These are phyloP conservation scores for Pachyuromys duprasi DNA, from an alignment of 2,797 vertebrate genomes.

Conservation along the genomic window DNA sequence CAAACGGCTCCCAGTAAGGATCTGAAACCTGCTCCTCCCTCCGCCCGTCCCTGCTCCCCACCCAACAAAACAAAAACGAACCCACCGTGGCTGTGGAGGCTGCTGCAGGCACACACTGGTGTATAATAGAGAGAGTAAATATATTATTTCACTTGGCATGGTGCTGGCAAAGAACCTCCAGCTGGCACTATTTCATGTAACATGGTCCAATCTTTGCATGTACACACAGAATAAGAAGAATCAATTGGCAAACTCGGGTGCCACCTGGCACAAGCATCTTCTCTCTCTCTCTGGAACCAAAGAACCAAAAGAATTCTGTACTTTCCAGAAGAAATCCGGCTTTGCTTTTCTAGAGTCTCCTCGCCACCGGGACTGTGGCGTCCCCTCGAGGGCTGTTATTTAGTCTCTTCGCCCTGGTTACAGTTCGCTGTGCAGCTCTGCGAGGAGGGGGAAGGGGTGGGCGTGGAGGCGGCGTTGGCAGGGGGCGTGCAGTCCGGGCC, in stretches of 20 bases:
- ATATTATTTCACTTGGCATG: conserved; percentile 97
- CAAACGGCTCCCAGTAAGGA: conserved; percentile 88
- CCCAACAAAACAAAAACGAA: conserved; percentile 90
- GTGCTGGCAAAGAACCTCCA: conserved; percentile 92
- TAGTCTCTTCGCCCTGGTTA: conserved; percentile 94
- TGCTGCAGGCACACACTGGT: conserved; percentile 99
- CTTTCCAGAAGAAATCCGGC: conserved; percentile 90
- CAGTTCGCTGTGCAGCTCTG: conserved; percentile 94
- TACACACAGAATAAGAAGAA: conserved; percentile 96
- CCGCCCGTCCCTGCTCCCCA: conserved; percentile 88
- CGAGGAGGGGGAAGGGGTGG: conserved; percentile 88
- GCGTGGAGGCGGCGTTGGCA: conserved; percentile 89
- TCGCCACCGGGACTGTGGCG: conserved; percentile 86
- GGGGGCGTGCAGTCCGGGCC: conserved; percentile 90
- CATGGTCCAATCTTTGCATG: conserved; percentile 96
- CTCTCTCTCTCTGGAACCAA: conserved; percentile 91
- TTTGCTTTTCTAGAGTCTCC: conserved; percentile 89
- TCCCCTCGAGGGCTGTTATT: conserved; percentile 89
- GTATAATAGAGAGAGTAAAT: conserved; percentile 94
- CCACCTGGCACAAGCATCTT: conserved; percentile 94
- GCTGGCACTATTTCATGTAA: conserved; percentile 95
- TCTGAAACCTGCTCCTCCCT: conserved; percentile 90
- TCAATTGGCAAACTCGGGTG: conserved; percentile 99
- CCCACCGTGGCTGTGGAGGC: conserved; percentile 93
- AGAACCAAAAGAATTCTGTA: conserved; percentile 90